Evolutionary conservation across 1,140 invertebrate species (phyloP).

Genomic region (Maconellicoccus hirsutus): DNA sequence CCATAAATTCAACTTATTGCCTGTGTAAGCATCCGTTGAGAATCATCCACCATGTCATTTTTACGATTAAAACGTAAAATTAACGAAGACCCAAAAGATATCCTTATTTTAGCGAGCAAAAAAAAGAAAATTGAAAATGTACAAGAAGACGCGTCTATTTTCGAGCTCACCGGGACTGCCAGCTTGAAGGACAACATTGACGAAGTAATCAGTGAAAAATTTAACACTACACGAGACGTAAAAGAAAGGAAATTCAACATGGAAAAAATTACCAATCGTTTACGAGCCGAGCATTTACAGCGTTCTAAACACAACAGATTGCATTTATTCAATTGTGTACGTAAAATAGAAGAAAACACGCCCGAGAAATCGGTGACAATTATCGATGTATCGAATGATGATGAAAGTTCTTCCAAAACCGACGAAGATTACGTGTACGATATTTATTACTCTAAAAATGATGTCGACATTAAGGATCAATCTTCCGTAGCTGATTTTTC

Average conservation of each 20-base stretch:
- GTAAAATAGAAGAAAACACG: not conserved
- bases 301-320: not conserved
- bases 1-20: too few species aligned
- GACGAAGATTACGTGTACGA: slow-evolving; percentile 2
- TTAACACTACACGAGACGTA: not conserved
- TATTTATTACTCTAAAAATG: not conserved
- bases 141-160: not conserved
- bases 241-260: not conserved
- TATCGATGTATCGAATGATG: not conserved
- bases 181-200: not conserved
- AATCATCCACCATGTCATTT: slow-evolving; percentile 16
- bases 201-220: not conserved
- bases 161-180: not conserved
- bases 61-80: not conserved
- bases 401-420: not conserved
- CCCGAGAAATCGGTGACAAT: not conserved
- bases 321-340: not conserved
- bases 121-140: not conserved
- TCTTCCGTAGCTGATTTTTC: not conserved
- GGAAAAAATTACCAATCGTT: not conserved
- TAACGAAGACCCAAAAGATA: not conserved
- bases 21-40: too few species aligned
- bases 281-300: not conserved
- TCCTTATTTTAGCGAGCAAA: not conserved
- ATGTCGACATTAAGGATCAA: not conserved